Base-by-base conservation (phyloP, 2,797 vertebrate species). In the Dermochelys coriacea region DNA sequence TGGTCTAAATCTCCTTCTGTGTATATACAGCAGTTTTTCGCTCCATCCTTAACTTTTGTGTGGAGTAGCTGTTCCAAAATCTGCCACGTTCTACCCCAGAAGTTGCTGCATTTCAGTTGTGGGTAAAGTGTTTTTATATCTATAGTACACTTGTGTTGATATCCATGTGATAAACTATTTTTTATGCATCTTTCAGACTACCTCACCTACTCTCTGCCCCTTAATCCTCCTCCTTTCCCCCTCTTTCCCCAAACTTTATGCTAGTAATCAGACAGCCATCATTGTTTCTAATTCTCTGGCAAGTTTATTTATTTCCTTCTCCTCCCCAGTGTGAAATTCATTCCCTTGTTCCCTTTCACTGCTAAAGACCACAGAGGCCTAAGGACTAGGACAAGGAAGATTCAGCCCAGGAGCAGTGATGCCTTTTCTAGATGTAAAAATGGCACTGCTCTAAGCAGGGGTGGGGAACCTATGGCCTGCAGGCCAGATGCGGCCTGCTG, bases 41-140 rank as follows among this genome's bases (percentile, higher is more conserved):
- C 85, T 89, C 93, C 93, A 59, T 85, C 80, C 95, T 93, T 74
- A 84, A 10, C 25, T 86, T 80, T 15, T 2, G 14, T 80, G 54
- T 91, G 54, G 21, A 80, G 80, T 41, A 94, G 15, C 47, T 93
- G 51, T 75, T 89, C 85, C 93, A 84, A 86, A 93, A 94, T 81
- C 74, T 95, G 82, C 82, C 80, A 4, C 57, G 12, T 89, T 94
- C 85, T 96, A 15, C 90, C 57, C 79, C 80, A 75, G 85, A 95
- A 95, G 77, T 94, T 91, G 31, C 57, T 89, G 0, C 34, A 83
- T 84, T 93, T 93, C 71, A 94, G 52, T 59, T 94, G 93, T 74
- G 45, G 14, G 45, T 75, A 27, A 94, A 93, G 41, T 49, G 80
- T 77, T 88, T 88, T 84, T 93, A n/a, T 87, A 45, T 82, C 51